phyloP scores from a whole-genome alignment of 2,888 invertebrate species.

The Litoditis marina region DNA sequence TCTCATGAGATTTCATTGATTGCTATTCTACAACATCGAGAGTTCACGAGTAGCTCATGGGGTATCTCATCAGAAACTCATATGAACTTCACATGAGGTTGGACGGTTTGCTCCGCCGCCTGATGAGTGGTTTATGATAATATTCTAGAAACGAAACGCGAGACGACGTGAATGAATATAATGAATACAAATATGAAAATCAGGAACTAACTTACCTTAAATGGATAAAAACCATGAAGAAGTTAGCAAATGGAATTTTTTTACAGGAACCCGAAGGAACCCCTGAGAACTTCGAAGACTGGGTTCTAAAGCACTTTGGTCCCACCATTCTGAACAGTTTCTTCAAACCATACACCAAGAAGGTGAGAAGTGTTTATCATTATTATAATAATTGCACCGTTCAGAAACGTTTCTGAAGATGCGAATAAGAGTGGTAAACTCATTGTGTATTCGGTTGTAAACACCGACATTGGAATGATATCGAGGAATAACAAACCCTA shows the following conservation, averaged over 20 bases:
- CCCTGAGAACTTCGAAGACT: slow-evolving; percentile 58
- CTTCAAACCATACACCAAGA: slow-evolving; percentile 61
- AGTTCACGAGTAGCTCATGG: too few relatives aligned
- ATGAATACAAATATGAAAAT: too few relatives aligned
- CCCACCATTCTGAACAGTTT: slow-evolving; percentile 57
- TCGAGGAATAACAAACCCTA: neutral
- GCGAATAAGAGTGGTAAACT: neutral
- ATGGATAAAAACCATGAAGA: neutral
- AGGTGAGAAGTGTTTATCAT: slow-evolving; percentile 22
- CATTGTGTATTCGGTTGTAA: neutral
- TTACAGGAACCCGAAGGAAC: slow-evolving; percentile 21
- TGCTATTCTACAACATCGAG: too few relatives aligned
- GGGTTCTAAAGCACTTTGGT: slow-evolving; percentile 60
- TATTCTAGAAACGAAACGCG: neutral
- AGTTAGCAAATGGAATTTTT: too few relatives aligned
- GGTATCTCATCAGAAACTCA: too few relatives aligned
- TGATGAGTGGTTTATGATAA: neutral
- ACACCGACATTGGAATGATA: neutral
- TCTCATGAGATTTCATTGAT: too few relatives aligned
- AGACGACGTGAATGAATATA: neutral
- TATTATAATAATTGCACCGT: neutral
- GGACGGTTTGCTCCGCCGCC: too few relatives aligned
- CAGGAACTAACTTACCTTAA: too few relatives aligned
- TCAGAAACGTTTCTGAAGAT: too few relatives aligned
- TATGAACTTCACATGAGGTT: too few relatives aligned